Percentiles rank a stretch among this genome's conserved stretches.
phyloP scores from a whole-genome alignment of 1,140 invertebrate genomes.

The Zaprionus capensis region DNA sequence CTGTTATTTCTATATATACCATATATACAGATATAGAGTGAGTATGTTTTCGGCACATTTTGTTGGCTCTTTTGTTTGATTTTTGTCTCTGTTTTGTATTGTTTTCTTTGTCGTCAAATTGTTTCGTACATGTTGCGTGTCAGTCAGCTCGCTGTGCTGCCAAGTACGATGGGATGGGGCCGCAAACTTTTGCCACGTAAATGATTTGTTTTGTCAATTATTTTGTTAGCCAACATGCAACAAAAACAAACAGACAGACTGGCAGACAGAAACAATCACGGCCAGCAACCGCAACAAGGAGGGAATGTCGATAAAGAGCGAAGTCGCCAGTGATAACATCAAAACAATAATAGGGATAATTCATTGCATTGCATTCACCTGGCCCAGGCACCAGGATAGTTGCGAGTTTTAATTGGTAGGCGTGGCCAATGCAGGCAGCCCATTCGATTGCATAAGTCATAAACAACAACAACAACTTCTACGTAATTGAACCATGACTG shows the following conservation, averaged over 20 bases:
- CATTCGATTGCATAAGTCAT: conserved; percentile 54
- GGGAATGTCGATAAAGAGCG: not conserved
- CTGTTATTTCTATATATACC: conserved; percentile 68
- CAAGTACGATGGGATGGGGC: conserved; percentile 40
- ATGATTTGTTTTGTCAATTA: conserved; percentile 84
- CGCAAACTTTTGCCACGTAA: conserved; percentile 76
- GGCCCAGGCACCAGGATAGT: not conserved
- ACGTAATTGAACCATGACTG: conserved; percentile 19
- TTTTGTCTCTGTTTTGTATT: conserved; percentile 34
- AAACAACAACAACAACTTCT: conserved; percentile 34
- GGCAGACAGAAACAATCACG: not conserved
- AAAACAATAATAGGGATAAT: conserved; percentile 66
- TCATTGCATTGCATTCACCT: not conserved
- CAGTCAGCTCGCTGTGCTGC: conserved; percentile 59
- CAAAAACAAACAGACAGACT: conserved; percentile 28
- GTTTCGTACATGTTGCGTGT: conserved; percentile 65
- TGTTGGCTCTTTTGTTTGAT: conserved; percentile 10
- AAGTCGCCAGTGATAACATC: conserved; percentile 74
- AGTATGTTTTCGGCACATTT: conserved; percentile 3
- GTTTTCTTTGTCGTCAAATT: conserved; percentile 66
- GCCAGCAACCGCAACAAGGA: not conserved
- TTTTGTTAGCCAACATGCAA: conserved; percentile 81
- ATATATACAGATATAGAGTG: too few species aligned
- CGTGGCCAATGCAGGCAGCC: conserved; percentile 39
- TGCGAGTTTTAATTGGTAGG: conserved; percentile 67